phyloP scores from a whole-genome alignment of 2,888 invertebrate species.

The Vanessa cardui region DNA sequence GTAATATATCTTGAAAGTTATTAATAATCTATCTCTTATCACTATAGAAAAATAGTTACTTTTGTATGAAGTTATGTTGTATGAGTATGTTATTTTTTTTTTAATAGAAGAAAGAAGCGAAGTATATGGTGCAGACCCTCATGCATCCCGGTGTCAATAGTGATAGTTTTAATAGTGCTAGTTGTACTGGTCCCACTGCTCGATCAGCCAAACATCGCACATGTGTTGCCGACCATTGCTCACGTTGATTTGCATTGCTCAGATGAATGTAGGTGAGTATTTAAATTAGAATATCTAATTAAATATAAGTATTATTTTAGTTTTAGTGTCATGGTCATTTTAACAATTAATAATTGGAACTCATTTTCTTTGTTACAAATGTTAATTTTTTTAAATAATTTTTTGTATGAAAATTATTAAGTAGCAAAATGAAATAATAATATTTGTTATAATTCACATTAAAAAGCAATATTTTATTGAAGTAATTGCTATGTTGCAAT shows the following conservation, averaged over 20 bases:
- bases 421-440: too few relatives aligned
- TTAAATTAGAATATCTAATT: constrained; percentile 5
- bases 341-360: too few relatives aligned
- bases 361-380: too few relatives aligned
- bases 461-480: too few relatives aligned
- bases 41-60: too few relatives aligned
- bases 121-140: constrained; percentile 91
- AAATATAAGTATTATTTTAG: background rate
- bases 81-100: constrained; percentile 34
- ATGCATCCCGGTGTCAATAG: constrained; percentile 91
- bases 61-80: background rate
- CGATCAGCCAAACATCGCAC: constrained; percentile 85
- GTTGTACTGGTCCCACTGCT: constrained; percentile 89
- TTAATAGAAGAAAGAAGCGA: constrained; percentile 68
- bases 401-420: too few relatives aligned
- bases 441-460: too few relatives aligned
- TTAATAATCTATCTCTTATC: too few relatives aligned
- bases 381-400: too few relatives aligned
- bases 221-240: constrained; percentile 53
- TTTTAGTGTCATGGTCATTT: too few relatives aligned
- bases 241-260: constrained; percentile 78
- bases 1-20: too few relatives aligned
- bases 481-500: too few relatives aligned
- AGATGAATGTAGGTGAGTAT: constrained; percentile 85
- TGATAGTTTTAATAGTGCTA: constrained; percentile 89